Evolutionary conservation across 2,113 vertebrate species (phyloP).

Genomic region (Ctenomys sociabilis): DNA sequence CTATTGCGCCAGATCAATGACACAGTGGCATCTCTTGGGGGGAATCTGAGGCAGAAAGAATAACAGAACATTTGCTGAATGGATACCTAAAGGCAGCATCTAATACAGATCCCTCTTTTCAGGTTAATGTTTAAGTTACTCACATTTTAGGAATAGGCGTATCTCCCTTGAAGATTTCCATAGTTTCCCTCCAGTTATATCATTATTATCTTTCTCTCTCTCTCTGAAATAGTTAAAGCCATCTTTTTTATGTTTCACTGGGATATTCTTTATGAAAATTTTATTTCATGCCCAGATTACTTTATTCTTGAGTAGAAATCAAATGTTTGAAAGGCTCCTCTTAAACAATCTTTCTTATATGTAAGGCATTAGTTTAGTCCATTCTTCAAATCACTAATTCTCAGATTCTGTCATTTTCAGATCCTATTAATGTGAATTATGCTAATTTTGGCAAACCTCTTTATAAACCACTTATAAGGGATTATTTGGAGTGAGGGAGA

Average conservation of each 20-base stretch:
- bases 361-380: neutral
- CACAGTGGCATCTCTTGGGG: neutral
- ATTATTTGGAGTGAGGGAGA: neutral
- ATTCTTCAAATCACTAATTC: neutral
- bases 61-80: neutral
- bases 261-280: neutral
- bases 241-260: neutral
- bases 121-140: slow-evolving; percentile 2
- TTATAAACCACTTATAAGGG: neutral
- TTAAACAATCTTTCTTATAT: slow-evolving; percentile 27
- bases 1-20: neutral
- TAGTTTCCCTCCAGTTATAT: neutral
- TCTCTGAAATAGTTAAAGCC: neutral
- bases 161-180: neutral
- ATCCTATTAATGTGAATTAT: neutral
- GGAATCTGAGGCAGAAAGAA: neutral
- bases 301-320: slow-evolving; percentile 24
- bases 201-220: slow-evolving; percentile 3
- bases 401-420: neutral
- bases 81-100: neutral
- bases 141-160: neutral
- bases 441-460: neutral
- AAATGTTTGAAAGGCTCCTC: neutral
- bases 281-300: neutral
- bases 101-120: neutral